A percentile compares a stretch with the other conserved stretches of the same genome.
phyloP scores from a whole-genome alignment of 2,113 vertebrate genomes.

The Cygnus atratus region DNA sequence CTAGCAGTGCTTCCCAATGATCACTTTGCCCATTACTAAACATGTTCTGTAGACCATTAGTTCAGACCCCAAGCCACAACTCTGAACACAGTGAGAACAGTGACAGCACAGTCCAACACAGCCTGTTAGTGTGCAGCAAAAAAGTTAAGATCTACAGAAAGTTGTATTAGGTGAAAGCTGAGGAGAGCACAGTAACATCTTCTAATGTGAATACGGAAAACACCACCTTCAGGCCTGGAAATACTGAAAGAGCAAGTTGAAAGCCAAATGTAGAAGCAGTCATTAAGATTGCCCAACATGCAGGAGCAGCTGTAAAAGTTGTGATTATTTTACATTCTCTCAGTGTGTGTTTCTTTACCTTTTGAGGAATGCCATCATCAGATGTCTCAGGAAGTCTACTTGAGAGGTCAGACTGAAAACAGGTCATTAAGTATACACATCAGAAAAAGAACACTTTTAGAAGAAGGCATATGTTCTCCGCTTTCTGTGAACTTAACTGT shows the following conservation, averaged over 20 bases:
- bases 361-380: constrained; percentile 84
- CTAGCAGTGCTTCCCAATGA: background rate
- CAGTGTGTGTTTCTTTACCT: constrained; percentile 77
- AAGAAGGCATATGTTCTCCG: constrained; percentile 36
- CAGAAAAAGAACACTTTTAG: constrained; percentile 69
- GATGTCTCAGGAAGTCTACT: constrained; percentile 80
- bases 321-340: constrained; percentile 57
- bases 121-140: constrained; percentile 73
- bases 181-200: background rate
- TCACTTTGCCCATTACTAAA: constrained; percentile 72
- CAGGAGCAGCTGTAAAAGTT: constrained; percentile 53
- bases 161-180: constrained; percentile 46
- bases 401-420: constrained; percentile 84
- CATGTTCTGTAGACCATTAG: constrained; percentile 29
- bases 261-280: constrained; percentile 65
- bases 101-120: constrained; percentile 55
- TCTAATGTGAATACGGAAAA: background rate
- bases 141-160: constrained; percentile 18
- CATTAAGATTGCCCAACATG: constrained; percentile 79
- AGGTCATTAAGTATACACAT: constrained; percentile 80
- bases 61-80: constrained; percentile 31
- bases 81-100: constrained; percentile 37
- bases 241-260: constrained; percentile 58
- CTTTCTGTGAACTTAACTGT: background rate
- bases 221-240: constrained; percentile 21